phyloP scores from a whole-genome alignment of 2,888 invertebrate genomes.

The Gymnocheta viridis region DNA sequence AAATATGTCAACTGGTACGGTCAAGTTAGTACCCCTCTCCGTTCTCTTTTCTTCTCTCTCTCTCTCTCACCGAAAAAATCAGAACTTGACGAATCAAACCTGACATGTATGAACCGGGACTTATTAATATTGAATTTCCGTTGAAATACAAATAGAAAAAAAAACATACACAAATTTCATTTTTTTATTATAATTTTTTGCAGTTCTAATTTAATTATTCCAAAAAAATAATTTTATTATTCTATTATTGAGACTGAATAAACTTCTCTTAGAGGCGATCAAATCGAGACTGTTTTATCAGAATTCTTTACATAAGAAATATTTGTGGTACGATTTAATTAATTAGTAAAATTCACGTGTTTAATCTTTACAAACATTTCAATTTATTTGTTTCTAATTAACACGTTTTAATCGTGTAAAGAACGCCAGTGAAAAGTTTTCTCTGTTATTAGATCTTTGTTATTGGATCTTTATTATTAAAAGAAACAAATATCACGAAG shows the following conservation, averaged over 20 bases:
- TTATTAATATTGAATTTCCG: background rate
- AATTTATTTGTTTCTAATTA: conserved; percentile 26
- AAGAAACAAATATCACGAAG: background rate
- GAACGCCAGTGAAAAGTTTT: background rate
- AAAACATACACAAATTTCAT: conserved; percentile 42
- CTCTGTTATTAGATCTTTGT: background rate
- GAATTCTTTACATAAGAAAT: background rate
- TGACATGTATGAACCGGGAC: too few species aligned
- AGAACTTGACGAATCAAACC: too few species aligned
- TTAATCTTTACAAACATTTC: background rate
- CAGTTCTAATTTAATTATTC: background rate
- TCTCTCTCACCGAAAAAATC: too few species aligned
- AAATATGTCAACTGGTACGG: too few species aligned
- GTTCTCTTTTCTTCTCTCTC: too few species aligned
- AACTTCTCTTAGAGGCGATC: background rate
- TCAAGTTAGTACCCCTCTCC: too few species aligned
- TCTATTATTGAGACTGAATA: background rate
- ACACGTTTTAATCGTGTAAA: background rate
- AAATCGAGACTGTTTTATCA: background rate
- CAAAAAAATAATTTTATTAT: background rate
- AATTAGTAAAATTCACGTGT: conserved; percentile 10
- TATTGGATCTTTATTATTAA: too few species aligned
- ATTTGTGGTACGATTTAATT: conserved; percentile 5
- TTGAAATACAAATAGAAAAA: background rate
- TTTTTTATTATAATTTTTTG: background rate